Percentiles rank a stretch among this genome's conserved stretches.
Evolutionary conservation across 2,888 invertebrate species (phyloP).

Genomic region (Malacosoma neustria): DNA sequence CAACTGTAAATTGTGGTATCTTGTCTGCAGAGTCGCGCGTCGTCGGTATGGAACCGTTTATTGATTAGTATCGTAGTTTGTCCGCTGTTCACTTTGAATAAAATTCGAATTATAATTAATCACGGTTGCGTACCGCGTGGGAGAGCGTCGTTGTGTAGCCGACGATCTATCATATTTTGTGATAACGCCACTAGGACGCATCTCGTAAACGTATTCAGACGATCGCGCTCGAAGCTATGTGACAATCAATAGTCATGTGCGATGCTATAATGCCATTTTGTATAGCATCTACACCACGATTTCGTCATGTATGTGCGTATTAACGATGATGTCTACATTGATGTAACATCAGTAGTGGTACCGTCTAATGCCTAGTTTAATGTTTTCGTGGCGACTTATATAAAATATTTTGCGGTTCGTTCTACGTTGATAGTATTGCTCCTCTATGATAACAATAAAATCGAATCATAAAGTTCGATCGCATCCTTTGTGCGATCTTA

Average conservation of each 20-base stretch:
- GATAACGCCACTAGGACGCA: slow-evolving; percentile 69
- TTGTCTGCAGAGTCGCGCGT: slow-evolving; percentile 66
- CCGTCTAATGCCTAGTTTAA: not conserved
- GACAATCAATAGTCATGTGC: slow-evolving; percentile 42
- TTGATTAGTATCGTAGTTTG: slow-evolving; percentile 74
- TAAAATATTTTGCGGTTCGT: slow-evolving; percentile 26
- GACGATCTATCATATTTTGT: slow-evolving; percentile 74
- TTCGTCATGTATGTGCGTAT: slow-evolving; percentile 17
- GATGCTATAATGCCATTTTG: slow-evolving; percentile 40
- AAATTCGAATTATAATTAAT: slow-evolving; percentile 76
- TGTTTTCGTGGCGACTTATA: slow-evolving; percentile 2
- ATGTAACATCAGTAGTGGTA: slow-evolving; percentile 1
- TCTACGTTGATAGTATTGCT: slow-evolving; percentile 33
- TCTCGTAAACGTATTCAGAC: slow-evolving; percentile 60
- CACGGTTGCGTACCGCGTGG: slow-evolving; percentile 65
- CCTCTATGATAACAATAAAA: slow-evolving; percentile 57
- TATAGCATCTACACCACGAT: slow-evolving; percentile 20
- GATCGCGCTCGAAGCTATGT: slow-evolving; percentile 51
- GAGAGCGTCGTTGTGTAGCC: slow-evolving; percentile 62
- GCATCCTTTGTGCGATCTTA: slow-evolving; percentile 52
- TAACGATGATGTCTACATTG: slow-evolving; percentile 15
- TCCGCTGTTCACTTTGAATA: slow-evolving; percentile 74
- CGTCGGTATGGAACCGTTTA: slow-evolving; percentile 73
- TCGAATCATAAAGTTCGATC: slow-evolving; percentile 56
- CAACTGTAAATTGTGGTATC: slow-evolving; percentile 70